These are phyloP conservation scores for Puntigrus tetrazona DNA, from an alignment of 2,113 vertebrate genomes.

Conservation along the genomic window DNA sequence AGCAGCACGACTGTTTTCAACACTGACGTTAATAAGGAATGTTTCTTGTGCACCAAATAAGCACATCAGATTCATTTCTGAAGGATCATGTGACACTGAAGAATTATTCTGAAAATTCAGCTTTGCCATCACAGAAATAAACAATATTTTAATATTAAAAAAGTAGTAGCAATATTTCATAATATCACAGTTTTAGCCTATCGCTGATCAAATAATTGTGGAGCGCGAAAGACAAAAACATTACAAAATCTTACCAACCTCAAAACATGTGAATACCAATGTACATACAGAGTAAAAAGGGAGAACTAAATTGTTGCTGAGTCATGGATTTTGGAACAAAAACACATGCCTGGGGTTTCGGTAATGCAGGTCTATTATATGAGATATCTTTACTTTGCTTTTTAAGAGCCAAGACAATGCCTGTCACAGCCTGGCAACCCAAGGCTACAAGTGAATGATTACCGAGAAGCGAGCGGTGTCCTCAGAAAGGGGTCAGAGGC, in stretches of 20 bases:
- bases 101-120: neutral
- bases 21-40: neutral
- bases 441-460: constrained; percentile 75
- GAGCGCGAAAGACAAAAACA: neutral
- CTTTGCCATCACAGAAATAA: neutral
- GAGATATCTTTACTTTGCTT: constrained; percentile 38
- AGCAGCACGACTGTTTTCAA: neutral
- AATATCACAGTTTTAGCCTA: neutral
- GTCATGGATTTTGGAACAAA: constrained; percentile 1
- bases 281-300: neutral
- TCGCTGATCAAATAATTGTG: neutral
- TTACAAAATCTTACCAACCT: neutral
- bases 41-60: neutral
- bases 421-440: constrained; percentile 63
- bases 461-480: constrained; percentile 65
- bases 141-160: neutral
- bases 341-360: neutral
- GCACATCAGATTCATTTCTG: neutral
- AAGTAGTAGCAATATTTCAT: neutral
- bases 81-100: neutral
- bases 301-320: neutral
- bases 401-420: constrained; percentile 54
- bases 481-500: constrained; percentile 66
- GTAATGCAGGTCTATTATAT: constrained; percentile 32
- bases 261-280: neutral